Percentiles rank a stretch among this genome's conserved stretches.
These are phyloP conservation scores for Paramisgurnus dabryanus DNA, from an alignment of 2,113 vertebrate species.

Conservation along the genomic window DNA sequence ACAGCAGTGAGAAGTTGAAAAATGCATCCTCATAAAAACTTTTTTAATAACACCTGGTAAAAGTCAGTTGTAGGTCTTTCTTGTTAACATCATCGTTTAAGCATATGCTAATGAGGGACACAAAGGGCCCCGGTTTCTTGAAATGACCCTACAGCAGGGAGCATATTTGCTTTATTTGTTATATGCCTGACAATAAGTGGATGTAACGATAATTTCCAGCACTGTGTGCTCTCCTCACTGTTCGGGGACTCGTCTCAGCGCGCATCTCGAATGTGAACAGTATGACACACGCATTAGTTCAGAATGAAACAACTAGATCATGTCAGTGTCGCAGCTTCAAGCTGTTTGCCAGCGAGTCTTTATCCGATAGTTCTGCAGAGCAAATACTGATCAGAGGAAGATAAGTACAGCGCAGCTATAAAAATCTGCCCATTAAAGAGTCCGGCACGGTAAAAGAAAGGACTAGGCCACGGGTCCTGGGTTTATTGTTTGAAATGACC, in stretches of 20 bases:
- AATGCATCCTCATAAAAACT: too few species aligned
- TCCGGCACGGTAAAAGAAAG: neutral
- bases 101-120: too few species aligned
- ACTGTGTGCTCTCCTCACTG: neutral
- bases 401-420: slow-evolving; percentile 32
- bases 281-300: slow-evolving; percentile 22
- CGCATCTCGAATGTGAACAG: slow-evolving; percentile 6
- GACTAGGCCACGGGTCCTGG: neutral
- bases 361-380: slow-evolving; percentile 22
- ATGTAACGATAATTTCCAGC: slow-evolving; percentile 34
- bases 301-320: slow-evolving; percentile 36
- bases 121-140: too few species aligned
- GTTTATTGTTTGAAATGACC: slow-evolving; percentile 28
- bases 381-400: slow-evolving; percentile 24
- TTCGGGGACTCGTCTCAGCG: neutral
- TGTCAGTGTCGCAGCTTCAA: slow-evolving; percentile 27
- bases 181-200: slow-evolving; percentile 37
- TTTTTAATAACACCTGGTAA: too few species aligned
- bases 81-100: too few species aligned
- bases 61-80: too few species aligned
- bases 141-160: neutral
- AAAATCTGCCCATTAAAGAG: slow-evolving; percentile 1
- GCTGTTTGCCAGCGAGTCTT: slow-evolving; percentile 24
- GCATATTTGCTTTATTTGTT: slow-evolving; percentile 40
- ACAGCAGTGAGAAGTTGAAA: too few species aligned